These are phyloP conservation scores for Gallinago nigripennis DNA, from an alignment of 2,797 vertebrate genomes.

Conservation along the genomic window DNA sequence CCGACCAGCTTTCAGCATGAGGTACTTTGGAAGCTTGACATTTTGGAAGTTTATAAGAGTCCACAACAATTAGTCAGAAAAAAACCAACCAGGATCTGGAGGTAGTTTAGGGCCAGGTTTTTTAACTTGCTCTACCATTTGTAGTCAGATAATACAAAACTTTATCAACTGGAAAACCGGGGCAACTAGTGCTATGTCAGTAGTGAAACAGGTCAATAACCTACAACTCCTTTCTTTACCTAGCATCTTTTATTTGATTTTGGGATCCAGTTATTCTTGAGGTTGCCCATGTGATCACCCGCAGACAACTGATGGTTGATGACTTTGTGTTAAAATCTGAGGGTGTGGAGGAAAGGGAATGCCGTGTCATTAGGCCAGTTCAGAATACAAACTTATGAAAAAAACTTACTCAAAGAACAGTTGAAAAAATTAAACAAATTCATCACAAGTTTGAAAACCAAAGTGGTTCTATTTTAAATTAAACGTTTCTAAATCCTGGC, in stretches of 20 bases:
- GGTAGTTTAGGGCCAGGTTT: not conserved
- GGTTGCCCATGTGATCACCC: not conserved
- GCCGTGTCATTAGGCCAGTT: not conserved
- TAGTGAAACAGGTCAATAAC: not conserved
- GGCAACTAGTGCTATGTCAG: not conserved
- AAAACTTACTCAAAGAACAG: not conserved
- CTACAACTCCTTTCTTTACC: not conserved
- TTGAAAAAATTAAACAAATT: not conserved
- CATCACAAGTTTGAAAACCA: not conserved
- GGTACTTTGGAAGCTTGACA: not conserved
- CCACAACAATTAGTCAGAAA: not conserved
- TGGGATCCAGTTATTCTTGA: not conserved
- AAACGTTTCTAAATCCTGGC: not conserved
- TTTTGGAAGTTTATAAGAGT: not conserved
- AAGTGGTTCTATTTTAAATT: not conserved
- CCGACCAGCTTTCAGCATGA: not conserved
- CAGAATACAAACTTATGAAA: not conserved
- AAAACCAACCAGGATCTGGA: not conserved
- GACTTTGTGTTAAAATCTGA: not conserved
- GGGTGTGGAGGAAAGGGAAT: not conserved
- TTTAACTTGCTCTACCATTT: not conserved
- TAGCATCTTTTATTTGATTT: not conserved
- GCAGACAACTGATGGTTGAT: not conserved
- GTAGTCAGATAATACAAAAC: not conserved
- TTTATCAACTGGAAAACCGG: constrained; percentile 10